Conservation (phyloP, 2,888 invertebrate genomes). For the Baronia brevicornis region DNA sequence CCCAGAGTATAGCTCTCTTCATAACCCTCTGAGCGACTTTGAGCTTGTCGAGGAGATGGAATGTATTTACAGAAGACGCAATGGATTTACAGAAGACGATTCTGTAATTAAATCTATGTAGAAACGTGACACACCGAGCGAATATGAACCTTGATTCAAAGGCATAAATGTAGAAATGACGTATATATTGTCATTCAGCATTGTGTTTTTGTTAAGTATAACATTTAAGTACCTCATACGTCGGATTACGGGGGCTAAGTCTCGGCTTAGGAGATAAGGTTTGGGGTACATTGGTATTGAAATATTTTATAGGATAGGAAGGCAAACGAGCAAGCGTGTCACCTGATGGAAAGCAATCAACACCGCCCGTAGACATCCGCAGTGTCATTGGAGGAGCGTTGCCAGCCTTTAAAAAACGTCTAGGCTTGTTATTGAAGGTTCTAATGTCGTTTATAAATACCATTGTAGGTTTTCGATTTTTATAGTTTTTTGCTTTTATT, state of each 20-base stretch:
- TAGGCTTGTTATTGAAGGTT: no score
- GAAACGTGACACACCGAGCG: not conserved
- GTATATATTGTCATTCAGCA: slow-evolving; percentile 10
- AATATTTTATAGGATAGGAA: not conserved
- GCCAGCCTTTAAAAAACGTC: no score
- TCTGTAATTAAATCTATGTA: slow-evolving; percentile 5
- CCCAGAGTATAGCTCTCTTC: no score
- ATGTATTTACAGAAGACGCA: no score
- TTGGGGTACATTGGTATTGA: slow-evolving; percentile 17
- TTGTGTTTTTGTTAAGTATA: slow-evolving; percentile 18
- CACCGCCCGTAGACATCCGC: no score
- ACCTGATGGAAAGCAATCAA: no score
- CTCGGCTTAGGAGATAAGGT: slow-evolving; percentile 22
- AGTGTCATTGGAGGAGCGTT: no score
- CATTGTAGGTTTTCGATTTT: no score
- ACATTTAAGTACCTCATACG: slow-evolving; percentile 33
- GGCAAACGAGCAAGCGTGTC: not conserved
- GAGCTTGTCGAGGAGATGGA: no score
- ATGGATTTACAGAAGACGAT: slow-evolving; percentile 6
- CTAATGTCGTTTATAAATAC: no score
- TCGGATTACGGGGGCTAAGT: slow-evolving; percentile 34
- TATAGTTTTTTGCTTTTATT: no score
- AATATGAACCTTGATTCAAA: slow-evolving; percentile 3
- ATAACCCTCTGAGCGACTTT: no score
- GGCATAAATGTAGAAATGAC: not conserved